phyloP scores from a whole-genome alignment of 1,140 invertebrate species.

The Grapholita molesta region DNA sequence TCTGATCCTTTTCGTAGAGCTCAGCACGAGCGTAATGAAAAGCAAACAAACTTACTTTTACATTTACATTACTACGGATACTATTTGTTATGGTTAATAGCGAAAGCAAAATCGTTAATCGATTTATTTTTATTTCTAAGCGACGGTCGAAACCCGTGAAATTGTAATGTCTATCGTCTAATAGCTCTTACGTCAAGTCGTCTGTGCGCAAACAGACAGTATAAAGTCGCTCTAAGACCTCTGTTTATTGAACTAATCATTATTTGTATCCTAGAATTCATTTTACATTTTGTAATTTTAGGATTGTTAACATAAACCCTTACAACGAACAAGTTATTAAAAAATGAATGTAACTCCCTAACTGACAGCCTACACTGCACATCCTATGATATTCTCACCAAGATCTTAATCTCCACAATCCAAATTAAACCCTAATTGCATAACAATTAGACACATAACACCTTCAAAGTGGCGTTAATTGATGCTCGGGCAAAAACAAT shows the following conservation, averaged over 20 bases:
- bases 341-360: not conserved
- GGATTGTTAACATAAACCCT: no score
- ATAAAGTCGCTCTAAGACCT: not conserved
- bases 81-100: not conserved
- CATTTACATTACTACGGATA: not conserved
- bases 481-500: slow-evolving; percentile 41
- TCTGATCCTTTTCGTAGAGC: not conserved
- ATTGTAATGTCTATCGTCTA: slow-evolving; percentile 6
- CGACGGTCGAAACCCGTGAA: slow-evolving; percentile 1
- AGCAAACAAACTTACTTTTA: not conserved
- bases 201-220: not conserved
- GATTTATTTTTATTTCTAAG: not conserved
- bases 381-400: not conserved
- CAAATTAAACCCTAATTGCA: not conserved
- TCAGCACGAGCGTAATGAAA: not conserved
- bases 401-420: not conserved
- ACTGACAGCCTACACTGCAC: not conserved
- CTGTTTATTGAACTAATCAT: no score
- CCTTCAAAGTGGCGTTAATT: not conserved
- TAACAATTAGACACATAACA: not conserved
- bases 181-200: not conserved
- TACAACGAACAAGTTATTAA: no score
- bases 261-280: no score
- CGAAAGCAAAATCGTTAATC: not conserved
- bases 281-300: no score